A percentile compares a stretch with the other conserved stretches of the same genome.
Conservation (phyloP, 2,888 invertebrate species). For the Nemotelus pantherinus region DNA sequence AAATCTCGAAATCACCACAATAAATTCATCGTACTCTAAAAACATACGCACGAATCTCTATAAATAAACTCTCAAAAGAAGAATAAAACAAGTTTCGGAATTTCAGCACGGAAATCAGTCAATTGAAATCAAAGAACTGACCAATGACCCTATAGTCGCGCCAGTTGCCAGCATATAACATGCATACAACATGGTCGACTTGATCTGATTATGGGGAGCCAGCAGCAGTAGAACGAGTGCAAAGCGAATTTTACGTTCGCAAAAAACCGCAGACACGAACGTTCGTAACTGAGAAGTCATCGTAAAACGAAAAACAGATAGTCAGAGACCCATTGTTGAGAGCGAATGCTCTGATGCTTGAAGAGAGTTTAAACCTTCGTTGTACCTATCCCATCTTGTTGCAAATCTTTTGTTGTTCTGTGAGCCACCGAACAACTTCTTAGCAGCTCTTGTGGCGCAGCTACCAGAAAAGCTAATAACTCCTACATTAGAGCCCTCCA, state of each 20-base stretch:
- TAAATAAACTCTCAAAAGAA: background rate
- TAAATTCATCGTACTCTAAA: too few species aligned
- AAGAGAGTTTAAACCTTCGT: background rate
- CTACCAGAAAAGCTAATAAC: too few species aligned
- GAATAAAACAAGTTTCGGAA: conserved; percentile 1
- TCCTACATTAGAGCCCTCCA: too few species aligned
- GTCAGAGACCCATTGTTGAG: background rate
- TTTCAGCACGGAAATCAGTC: conserved; percentile 31
- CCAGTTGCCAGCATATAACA: background rate
- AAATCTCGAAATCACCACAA: too few species aligned
- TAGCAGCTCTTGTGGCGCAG: too few species aligned
- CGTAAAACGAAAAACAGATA: conserved; percentile 11
- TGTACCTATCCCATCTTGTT: too few species aligned
- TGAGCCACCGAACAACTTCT: too few species aligned
- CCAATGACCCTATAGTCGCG: conserved; percentile 19
- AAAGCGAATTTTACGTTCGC: background rate
- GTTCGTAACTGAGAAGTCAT: conserved; percentile 17
- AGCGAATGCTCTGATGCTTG: conserved; percentile 1
- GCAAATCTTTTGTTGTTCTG: too few species aligned
- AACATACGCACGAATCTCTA: background rate
- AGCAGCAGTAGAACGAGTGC: background rate
- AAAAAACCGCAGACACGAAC: conserved; percentile 5
- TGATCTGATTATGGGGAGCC: background rate
- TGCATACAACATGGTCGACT: background rate
- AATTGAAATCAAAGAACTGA: conserved; percentile 27